Percentiles rank a stretch among this genome's conserved stretches.
These are phyloP conservation scores for Platysternon megacephalum DNA, from an alignment of 2,113 vertebrate species.

Conservation along the genomic window DNA sequence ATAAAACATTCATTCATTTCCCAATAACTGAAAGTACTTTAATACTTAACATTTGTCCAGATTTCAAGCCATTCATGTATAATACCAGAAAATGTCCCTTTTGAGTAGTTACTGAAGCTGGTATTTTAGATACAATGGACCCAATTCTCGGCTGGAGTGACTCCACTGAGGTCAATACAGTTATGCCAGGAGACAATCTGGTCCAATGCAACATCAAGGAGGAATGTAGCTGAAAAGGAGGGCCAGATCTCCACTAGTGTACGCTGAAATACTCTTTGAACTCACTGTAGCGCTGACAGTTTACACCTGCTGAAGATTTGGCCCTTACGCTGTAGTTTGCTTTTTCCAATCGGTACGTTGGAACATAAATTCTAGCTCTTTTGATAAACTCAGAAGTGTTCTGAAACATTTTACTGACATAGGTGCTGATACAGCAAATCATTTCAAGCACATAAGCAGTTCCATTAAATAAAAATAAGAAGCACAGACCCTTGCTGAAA, in stretches of 20 bases:
- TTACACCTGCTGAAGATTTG: not conserved
- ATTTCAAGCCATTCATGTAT: not conserved
- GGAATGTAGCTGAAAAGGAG: not conserved
- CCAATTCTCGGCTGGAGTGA: not conserved
- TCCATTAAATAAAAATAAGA: conserved; percentile 59
- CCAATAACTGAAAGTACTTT: conserved; percentile 28
- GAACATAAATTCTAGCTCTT: not conserved
- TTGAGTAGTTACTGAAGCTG: not conserved
- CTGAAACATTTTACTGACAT: conserved; percentile 15
- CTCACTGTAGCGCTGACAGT: not conserved
- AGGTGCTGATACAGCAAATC: conserved; percentile 46
- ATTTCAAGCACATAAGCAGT: conserved; percentile 34
- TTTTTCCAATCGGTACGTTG: not conserved
- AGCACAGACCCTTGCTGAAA: conserved; percentile 38
- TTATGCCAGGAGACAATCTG: not conserved
- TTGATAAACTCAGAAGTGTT: not conserved
- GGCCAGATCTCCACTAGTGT: not conserved
- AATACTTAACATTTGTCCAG: conserved; percentile 67
- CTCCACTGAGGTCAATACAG: not conserved
- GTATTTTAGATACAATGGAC: not conserved
- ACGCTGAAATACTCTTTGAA: not conserved
- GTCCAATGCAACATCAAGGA: not conserved
- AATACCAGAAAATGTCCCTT: not conserved
- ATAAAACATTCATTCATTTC: conserved; percentile 73
- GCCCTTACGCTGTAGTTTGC: not conserved